Conservation (phyloP, 1,140 invertebrate species). For the Drosophila pruinosa region DNA sequence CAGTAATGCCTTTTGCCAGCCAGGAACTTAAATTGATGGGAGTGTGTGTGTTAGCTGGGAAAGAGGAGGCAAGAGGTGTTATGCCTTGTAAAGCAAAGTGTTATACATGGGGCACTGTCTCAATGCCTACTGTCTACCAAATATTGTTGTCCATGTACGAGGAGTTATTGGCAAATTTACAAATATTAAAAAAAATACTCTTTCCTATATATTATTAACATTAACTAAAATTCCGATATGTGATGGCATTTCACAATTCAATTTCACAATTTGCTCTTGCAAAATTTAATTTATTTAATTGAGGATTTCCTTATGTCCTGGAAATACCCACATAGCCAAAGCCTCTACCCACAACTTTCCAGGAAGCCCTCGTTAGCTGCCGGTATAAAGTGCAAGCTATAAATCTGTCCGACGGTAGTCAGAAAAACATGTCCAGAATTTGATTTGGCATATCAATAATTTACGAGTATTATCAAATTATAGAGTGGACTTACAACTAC, state of each 20-base stretch:
- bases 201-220: no score
- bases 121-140: slow-evolving; percentile 24
- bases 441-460: slow-evolving; percentile 78
- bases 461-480: slow-evolving; percentile 67
- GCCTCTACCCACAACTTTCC: background rate
- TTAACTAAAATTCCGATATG: no score
- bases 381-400: slow-evolving; percentile 49
- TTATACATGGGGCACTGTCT: slow-evolving; percentile 51
- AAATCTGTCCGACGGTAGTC: slow-evolving; percentile 43
- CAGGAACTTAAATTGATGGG: slow-evolving; percentile 19
- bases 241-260: no score
- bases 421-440: slow-evolving; percentile 59
- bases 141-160: slow-evolving; percentile 36
- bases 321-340: background rate
- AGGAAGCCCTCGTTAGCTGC: slow-evolving; percentile 21
- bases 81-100: slow-evolving; percentile 68
- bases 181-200: background rate
- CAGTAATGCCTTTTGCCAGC: slow-evolving; percentile 46
- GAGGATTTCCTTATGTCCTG: background rate
- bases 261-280: background rate
- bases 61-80: background rate
- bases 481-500: slow-evolving; percentile 39
- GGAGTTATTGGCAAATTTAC: slow-evolving; percentile 1
- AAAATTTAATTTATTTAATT: background rate
- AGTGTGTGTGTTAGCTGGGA: background rate